Percentiles rank a stretch among this genome's conserved stretches.
Evolutionary conservation across 2,888 invertebrate species (phyloP).

Genomic region (Glyphotaelius pellucidus): DNA sequence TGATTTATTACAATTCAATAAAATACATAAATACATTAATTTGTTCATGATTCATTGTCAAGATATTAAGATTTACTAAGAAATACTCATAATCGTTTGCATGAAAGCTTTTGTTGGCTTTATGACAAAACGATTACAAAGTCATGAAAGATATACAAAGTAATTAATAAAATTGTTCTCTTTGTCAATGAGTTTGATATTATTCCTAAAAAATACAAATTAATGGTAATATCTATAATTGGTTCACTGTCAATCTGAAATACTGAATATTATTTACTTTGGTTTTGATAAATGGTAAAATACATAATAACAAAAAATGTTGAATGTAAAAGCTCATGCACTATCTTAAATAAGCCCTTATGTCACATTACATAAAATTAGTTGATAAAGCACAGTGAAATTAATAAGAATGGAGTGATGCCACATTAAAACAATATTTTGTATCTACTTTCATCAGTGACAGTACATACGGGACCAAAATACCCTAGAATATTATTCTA

Average conservation of each 20-base stretch:
- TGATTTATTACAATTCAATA: not conserved
- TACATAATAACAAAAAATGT: not conserved
- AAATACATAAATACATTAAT: not conserved
- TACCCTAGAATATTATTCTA: no score
- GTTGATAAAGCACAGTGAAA: not conserved
- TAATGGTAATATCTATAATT: not conserved
- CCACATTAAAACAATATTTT: not conserved
- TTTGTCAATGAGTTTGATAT: not conserved
- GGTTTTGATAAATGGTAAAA: conserved; percentile 2
- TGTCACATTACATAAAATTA: not conserved
- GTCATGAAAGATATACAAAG: not conserved
- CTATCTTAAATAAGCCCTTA: not conserved
- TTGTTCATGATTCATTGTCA: not conserved
- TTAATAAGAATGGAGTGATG: not conserved
- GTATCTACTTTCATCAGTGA: not conserved
- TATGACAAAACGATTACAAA: not conserved
- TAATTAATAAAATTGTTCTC: not conserved
- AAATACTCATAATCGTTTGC: not conserved
- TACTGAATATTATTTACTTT: not conserved
- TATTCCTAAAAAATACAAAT: not conserved
- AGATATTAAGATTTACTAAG: not conserved
- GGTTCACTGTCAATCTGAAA: not conserved
- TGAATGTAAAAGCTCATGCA: not conserved
- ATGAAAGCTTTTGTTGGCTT: not conserved
- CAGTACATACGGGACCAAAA: no score